These are phyloP conservation scores for Xanthorhoe spadicearia DNA, from an alignment of 2,888 invertebrate genomes.

Conservation along the genomic window DNA sequence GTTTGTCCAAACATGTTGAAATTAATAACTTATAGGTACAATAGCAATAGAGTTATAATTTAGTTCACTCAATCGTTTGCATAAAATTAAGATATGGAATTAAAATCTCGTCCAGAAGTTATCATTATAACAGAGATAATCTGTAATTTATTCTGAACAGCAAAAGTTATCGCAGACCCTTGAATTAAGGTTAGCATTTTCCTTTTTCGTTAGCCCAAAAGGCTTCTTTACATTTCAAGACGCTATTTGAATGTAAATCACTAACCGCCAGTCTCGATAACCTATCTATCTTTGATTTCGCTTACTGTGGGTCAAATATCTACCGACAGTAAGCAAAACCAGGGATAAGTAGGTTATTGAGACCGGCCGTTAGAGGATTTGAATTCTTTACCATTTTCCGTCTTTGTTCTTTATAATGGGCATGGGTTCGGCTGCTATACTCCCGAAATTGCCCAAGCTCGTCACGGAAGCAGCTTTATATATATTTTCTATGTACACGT, in stretches of 20 bases:
- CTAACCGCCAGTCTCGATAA: too few species aligned
- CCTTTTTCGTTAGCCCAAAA: slow-evolving; percentile 22
- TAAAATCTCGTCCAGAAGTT: neutral
- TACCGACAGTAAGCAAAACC: too few species aligned
- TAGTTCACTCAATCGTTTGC: slow-evolving; percentile 10
- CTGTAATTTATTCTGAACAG: slow-evolving; percentile 27
- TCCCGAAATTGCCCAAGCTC: slow-evolving; percentile 77
- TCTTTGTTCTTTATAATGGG: slow-evolving; percentile 80
- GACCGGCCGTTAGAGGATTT: too few species aligned
- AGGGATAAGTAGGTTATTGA: too few species aligned
- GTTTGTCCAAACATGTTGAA: neutral
- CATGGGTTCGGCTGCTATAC: slow-evolving; percentile 74
- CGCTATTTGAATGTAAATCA: slow-evolving; percentile 38
- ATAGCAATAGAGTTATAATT: neutral
- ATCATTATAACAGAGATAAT: neutral
- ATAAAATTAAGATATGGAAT: slow-evolving; percentile 15
- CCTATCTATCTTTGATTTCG: too few species aligned
- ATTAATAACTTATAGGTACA: neutral
- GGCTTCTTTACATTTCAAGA: slow-evolving; percentile 34
- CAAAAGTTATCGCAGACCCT: slow-evolving; percentile 17
- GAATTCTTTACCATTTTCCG: slow-evolving; percentile 74
- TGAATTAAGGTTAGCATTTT: slow-evolving; percentile 23
- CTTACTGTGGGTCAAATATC: too few species aligned
- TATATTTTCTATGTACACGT: slow-evolving; percentile 75
- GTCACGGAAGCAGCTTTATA: slow-evolving; percentile 78